phyloP scores from a whole-genome alignment of 2,797 vertebrate species.

The Falco biarmicus region DNA sequence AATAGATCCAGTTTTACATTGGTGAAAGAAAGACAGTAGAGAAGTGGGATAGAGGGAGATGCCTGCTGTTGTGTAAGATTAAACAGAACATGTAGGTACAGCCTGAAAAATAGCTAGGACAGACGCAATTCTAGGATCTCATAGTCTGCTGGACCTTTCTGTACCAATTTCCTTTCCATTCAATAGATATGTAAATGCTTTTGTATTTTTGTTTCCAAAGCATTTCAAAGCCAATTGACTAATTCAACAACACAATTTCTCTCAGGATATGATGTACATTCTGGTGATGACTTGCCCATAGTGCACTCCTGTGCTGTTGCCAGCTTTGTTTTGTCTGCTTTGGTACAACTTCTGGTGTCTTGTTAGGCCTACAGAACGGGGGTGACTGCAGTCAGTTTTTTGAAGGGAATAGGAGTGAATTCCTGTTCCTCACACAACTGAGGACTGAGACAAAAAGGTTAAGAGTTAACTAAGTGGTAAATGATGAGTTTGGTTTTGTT shows the following conservation, averaged over 20 bases:
- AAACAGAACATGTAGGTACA: background rate
- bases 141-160: background rate
- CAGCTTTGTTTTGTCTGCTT: background rate
- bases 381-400: background rate
- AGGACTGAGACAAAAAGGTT: background rate
- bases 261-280: background rate
- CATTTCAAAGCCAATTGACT: background rate
- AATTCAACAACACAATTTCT: background rate
- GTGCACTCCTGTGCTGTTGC: background rate
- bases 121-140: background rate
- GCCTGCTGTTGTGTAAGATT: background rate
- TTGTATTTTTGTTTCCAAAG: background rate
- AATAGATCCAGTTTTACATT: background rate
- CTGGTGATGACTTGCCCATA: background rate
- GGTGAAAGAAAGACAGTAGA: background rate
- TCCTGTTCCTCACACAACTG: background rate
- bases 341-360: background rate
- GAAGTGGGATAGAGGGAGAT: background rate
- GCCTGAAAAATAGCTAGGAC: background rate
- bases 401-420: background rate
- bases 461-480: background rate
- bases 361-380: accelerated
- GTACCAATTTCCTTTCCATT: background rate
- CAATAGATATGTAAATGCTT: background rate
- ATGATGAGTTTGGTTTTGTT: background rate